Evolutionary conservation across 2,888 invertebrate species (phyloP).

Genomic region (Carabus problematicus): DNA sequence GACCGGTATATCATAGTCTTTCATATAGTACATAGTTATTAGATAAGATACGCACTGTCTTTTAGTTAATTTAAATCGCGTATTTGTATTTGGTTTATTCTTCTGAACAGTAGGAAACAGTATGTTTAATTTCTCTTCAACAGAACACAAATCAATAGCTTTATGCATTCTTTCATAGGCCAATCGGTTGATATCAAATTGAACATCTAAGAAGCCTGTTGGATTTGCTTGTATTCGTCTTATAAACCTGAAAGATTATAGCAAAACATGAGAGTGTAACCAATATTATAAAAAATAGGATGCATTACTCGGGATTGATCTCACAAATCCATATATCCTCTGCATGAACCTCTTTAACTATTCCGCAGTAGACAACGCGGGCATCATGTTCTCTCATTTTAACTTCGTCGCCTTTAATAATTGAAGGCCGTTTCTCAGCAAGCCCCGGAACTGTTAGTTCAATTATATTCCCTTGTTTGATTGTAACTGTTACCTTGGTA

Average conservation of each 20-base stretch:
- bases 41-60: constrained; percentile 12
- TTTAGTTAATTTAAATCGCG: constrained; percentile 29
- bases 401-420: constrained; percentile 67
- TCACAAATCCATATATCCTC: constrained; percentile 56
- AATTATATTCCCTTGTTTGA: constrained; percentile 54
- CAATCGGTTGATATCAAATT: constrained; percentile 60
- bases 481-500: constrained; percentile 32
- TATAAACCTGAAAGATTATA: constrained; percentile 43
- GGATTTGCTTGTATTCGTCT: constrained; percentile 47
- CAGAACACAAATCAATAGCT: constrained; percentile 54
- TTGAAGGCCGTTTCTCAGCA: constrained; percentile 72
- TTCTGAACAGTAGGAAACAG: constrained; percentile 49
- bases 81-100: not conserved
- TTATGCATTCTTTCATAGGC: constrained; percentile 61
- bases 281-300: not conserved
- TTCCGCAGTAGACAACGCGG: constrained; percentile 57
- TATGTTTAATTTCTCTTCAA: not conserved
- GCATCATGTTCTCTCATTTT: constrained; percentile 55
- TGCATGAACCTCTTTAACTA: constrained; percentile 58
- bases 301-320: constrained; percentile 49
- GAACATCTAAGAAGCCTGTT: constrained; percentile 56
- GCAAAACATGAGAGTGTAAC: not conserved
- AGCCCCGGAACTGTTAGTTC: constrained; percentile 69
- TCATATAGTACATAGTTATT: constrained; percentile 9
- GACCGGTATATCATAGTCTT: not conserved